Base-by-base conservation (phyloP, 2,888 invertebrate species). In the Eupithecia vulgata region DNA sequence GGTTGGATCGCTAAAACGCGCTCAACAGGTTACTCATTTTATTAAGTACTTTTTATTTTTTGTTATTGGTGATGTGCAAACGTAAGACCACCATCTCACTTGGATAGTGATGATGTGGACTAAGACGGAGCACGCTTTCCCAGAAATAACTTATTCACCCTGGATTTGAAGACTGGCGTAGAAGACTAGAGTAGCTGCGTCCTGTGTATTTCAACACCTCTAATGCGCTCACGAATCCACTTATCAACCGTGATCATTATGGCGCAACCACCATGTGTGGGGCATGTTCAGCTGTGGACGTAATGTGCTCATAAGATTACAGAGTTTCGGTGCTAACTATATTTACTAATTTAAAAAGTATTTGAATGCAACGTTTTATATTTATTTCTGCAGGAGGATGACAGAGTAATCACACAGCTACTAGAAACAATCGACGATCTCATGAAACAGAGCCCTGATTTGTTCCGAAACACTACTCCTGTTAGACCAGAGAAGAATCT, bases 351-450 rank as follows among this genome's bases (percentile, higher is more conserved):
- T n/a, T 48, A 7, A 48, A 5, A 45, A 45, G 30, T 59, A 30
- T 30, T n/a, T 12, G 57, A 12, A 57, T 57, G 25, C 57, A 57
- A 57, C 17, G 6, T 34, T 61, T 34, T 61, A 1, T 34, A 52
- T 34, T 10, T 62, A 35, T 62, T 37, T 21, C 77, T 71, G 77
- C 95, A 96, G 88, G 96, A 96, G 82, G 97, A 97, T 78, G 96
- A 97, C 76, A 95, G 96, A 75, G 97, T 96, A 83, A 95, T 97
- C 72, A 96, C 96, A 35, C 95, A 95, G 70, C 90, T 98, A 52
- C 88, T 98, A 74, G 97, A 97, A 85, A 97, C 97, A 76, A 96
- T 98, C 64, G 97, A 98, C 77, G 97, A 97, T 82, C 91, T 98
- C 61, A 96, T 97, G 87, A 96, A 96, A 86, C 95, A 97, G 76